phyloP scores from a whole-genome alignment of 2,888 invertebrate genomes.

The Cephus spinipes region DNA sequence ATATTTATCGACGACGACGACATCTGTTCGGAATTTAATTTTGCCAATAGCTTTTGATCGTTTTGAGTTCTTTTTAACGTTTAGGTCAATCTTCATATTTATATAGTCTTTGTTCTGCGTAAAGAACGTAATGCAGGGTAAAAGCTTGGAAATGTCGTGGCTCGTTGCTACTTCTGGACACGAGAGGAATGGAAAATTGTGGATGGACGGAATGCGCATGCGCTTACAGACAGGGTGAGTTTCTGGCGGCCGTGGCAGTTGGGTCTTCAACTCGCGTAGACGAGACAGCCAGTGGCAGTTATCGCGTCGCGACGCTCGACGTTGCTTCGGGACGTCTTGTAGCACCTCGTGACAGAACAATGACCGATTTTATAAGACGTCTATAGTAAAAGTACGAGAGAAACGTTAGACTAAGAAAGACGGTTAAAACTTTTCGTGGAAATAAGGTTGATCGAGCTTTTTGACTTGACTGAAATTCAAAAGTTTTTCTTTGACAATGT shows the following conservation, averaged over 20 bases:
- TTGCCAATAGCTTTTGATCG: background rate
- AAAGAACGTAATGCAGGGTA: background rate
- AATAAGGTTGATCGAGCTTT: background rate
- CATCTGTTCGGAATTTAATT: background rate
- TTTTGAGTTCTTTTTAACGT: background rate
- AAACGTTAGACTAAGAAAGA: background rate
- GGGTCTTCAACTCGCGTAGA: slow-evolving; percentile 62
- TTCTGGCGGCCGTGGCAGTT: slow-evolving; percentile 53
- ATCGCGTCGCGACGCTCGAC: background rate
- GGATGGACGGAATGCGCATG: slow-evolving; percentile 39
- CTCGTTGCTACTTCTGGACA: slow-evolving; percentile 6
- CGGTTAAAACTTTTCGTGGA: background rate
- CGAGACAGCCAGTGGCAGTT: slow-evolving; percentile 31
- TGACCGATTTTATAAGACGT: background rate
- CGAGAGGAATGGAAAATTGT: slow-evolving; percentile 5
- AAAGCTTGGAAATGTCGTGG: slow-evolving; percentile 6
- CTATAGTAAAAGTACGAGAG: background rate
- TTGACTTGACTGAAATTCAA: background rate
- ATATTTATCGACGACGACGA: background rate
- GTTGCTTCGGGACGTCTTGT: background rate
- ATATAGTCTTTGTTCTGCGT: background rate
- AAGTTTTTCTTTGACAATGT: background rate
- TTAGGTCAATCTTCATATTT: background rate
- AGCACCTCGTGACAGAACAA: background rate
- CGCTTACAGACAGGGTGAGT: slow-evolving; percentile 22